phyloP scores from a whole-genome alignment of 2,113 vertebrate species.

The Chascanopsetta lugubris region DNA sequence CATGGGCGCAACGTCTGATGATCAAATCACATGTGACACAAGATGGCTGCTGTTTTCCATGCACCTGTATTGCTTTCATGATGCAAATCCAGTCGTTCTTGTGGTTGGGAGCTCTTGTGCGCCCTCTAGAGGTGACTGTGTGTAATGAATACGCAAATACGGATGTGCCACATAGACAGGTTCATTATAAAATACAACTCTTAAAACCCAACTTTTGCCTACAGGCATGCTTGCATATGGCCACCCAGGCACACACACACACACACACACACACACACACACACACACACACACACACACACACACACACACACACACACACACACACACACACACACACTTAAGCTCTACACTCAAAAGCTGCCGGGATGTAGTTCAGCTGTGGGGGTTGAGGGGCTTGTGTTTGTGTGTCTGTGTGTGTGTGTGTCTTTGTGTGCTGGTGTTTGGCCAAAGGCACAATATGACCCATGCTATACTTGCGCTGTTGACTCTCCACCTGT shows the following conservation, averaged over 20 bases:
- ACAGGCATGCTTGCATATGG: not conserved
- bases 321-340: constrained; percentile 22
- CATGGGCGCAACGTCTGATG: too few relatives aligned
- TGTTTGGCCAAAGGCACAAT: constrained; percentile 22
- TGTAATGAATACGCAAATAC: not conserved
- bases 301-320: too few relatives aligned
- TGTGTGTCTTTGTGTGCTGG: not conserved
- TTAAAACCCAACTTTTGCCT: not conserved
- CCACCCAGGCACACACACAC: constrained; percentile 21
- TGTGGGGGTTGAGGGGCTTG: constrained; percentile 3
- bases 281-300: too few relatives aligned
- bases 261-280: constrained; percentile 28
- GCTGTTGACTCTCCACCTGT: constrained; percentile 51
- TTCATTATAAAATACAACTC: not conserved
- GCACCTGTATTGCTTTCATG: not conserved
- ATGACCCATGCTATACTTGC: constrained; percentile 13
- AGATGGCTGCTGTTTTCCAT: too few relatives aligned
- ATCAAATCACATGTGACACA: too few relatives aligned
- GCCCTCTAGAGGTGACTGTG: not conserved
- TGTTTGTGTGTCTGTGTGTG: too few relatives aligned
- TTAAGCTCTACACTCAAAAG: not conserved
- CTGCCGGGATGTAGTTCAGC: constrained; percentile 22
- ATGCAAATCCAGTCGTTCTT: not conserved
- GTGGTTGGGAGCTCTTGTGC: not conserved
- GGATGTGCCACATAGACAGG: too few relatives aligned